Evolutionary conservation across 2,113 vertebrate species (phyloP).

Genomic region (Thamnophis sirtalis): DNA sequence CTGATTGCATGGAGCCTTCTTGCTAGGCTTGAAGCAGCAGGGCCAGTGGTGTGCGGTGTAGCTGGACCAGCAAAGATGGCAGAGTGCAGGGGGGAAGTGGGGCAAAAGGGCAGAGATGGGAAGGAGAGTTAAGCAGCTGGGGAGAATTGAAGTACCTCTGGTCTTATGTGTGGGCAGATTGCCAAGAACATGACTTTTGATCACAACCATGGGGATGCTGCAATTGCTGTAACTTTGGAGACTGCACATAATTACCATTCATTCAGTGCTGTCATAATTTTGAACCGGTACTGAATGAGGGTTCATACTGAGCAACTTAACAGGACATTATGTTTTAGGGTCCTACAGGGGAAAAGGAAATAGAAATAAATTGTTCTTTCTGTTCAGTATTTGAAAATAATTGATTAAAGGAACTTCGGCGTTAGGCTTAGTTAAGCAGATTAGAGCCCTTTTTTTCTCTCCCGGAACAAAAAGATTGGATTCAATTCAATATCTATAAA

Average conservation of each 20-base stretch:
- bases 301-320: background rate
- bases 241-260: background rate
- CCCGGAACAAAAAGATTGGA: too few species aligned
- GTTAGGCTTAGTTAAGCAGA: background rate
- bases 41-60: background rate
- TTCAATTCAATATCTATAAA: background rate
- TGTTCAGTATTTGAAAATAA: background rate
- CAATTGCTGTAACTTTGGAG: background rate
- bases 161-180: background rate
- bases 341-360: background rate
- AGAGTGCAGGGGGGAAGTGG: background rate
- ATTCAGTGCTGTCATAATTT: background rate
- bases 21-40: background rate
- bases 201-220: background rate
- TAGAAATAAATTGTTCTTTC: background rate
- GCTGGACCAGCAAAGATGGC: background rate
- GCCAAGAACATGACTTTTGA: background rate
- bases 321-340: background rate
- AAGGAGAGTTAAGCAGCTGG: background rate
- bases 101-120: background rate
- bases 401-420: too few species aligned
- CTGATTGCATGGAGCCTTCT: background rate
- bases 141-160: background rate
- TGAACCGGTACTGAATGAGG: background rate
- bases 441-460: background rate